A percentile compares a stretch with the other conserved stretches of the same genome.
These are phyloP conservation scores for Actinia equina DNA, from an alignment of 64 coral and sea anemone genomes.

Conservation along the genomic window DNA sequence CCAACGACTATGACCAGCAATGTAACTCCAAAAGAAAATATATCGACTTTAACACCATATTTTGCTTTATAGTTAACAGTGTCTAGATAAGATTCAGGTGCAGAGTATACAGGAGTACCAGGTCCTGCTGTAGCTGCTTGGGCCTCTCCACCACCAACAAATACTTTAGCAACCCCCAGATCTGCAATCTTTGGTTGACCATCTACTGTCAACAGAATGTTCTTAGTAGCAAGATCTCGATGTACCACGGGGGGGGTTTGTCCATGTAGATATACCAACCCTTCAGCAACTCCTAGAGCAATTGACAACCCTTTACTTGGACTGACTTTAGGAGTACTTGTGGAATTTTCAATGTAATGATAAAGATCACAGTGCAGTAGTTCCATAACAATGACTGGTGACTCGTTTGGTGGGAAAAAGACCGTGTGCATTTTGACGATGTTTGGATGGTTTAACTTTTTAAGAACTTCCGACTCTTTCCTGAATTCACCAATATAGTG, in stretches of 20 bases:
- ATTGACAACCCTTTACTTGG: conserved; percentile 37
- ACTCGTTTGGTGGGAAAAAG: background rate
- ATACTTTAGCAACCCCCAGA: conserved; percentile 54
- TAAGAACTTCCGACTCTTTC: conserved; percentile 33
- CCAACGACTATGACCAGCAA: conserved; percentile 10
- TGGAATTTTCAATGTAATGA: conserved; percentile 15
- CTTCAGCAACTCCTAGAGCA: too few species aligned
- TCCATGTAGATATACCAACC: too few species aligned
- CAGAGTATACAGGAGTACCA: conserved; percentile 36
- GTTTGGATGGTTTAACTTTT: conserved; percentile 30
- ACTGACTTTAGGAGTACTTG: conserved; percentile 11
- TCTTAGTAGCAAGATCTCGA: too few species aligned
- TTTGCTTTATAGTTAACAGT: background rate
- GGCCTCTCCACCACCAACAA: background rate
- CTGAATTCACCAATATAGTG: background rate
- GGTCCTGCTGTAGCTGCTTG: conserved; percentile 29
- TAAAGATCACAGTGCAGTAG: conserved; percentile 45
- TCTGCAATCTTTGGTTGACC: conserved; percentile 60
- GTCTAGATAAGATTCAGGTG: conserved; percentile 47
- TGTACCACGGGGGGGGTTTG: too few species aligned
- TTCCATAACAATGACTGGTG: conserved; percentile 58
- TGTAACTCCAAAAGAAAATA: conserved; percentile 7
- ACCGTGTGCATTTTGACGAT: conserved; percentile 2
- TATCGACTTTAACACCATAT: background rate
- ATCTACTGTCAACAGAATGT: conserved; percentile 52